A percentile compares a stretch with the other conserved stretches of the same genome.
Conservation (phyloP, 2,797 vertebrate genomes). For the Psittacula echo region DNA sequence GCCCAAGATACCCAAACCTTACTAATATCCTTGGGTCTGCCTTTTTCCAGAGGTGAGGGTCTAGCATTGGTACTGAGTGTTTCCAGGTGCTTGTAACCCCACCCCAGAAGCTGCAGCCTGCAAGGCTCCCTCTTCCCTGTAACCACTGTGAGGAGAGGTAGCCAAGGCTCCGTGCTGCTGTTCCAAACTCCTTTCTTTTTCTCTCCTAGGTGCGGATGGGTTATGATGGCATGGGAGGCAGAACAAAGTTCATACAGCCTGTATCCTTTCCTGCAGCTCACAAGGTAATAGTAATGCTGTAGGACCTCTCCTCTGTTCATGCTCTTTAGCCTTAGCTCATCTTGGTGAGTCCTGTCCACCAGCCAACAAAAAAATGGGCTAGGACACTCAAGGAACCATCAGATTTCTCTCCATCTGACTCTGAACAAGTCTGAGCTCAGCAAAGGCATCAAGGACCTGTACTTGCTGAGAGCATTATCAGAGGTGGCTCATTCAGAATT, state of each 20-base stretch:
- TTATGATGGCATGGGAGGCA: slow-evolving; percentile 93
- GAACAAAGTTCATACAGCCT: slow-evolving; percentile 93
- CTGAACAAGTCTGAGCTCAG: neutral
- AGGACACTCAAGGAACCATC: neutral
- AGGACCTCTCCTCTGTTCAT: neutral
- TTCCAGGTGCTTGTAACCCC: neutral
- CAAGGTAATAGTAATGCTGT: neutral
- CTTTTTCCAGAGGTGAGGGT: neutral
- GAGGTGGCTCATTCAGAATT: neutral
- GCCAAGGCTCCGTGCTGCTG: neutral
- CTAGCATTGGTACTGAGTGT: neutral
- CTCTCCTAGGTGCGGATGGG: slow-evolving; percentile 85
- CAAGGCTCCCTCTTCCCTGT: neutral
- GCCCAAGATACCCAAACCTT: neutral
- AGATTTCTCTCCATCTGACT: neutral
- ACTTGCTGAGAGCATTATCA: neutral
- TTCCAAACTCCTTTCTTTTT: neutral
- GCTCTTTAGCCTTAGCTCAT: neutral
- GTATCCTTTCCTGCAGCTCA: slow-evolving; percentile 85
- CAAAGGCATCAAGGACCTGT: neutral
- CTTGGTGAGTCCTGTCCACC: neutral
- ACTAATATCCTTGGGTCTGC: neutral
- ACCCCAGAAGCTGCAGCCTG: neutral
- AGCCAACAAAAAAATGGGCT: neutral
- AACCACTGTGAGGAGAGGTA: neutral